Evolutionary conservation across 1,140 invertebrate genomes (phyloP).

Genomic region (Acyrthosiphon pisum): DNA sequence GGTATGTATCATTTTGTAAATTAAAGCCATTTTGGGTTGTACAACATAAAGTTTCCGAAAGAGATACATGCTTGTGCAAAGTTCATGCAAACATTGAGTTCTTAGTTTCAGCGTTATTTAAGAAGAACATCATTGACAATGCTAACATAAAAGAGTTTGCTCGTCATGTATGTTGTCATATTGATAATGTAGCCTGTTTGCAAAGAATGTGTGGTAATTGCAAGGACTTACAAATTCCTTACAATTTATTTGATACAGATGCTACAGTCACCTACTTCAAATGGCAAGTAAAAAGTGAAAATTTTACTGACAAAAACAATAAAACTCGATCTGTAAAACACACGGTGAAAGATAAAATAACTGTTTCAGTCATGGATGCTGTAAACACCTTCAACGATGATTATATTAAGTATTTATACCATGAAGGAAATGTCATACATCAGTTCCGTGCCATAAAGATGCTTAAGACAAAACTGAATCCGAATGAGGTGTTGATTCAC

Average conservation of each 20-base stretch:
- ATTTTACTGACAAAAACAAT: slow-evolving; percentile 30
- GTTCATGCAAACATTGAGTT: slow-evolving; percentile 56
- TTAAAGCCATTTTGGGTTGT: slow-evolving; percentile 58
- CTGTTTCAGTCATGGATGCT: not conserved
- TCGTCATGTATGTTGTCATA: slow-evolving; percentile 46
- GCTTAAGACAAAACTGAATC: slow-evolving; percentile 61
- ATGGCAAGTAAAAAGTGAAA: slow-evolving; percentile 27
- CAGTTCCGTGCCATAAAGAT: slow-evolving; percentile 61
- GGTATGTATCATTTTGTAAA: slow-evolving; percentile 56
- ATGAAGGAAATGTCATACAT: slow-evolving; percentile 61
- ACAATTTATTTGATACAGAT: slow-evolving; percentile 42
- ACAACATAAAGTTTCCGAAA: slow-evolving; percentile 53
- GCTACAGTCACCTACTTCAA: slow-evolving; percentile 5
- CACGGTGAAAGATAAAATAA: slow-evolving; percentile 35
- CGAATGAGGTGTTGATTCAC: slow-evolving; percentile 61
- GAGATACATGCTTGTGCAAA: slow-evolving; percentile 56
- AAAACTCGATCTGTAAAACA: slow-evolving; percentile 33
- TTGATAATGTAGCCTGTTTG: slow-evolving; percentile 49
- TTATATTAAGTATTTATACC: slow-evolving; percentile 57
- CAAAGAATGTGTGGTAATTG: slow-evolving; percentile 56
- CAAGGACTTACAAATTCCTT: slow-evolving; percentile 39
- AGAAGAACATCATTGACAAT: slow-evolving; percentile 43
- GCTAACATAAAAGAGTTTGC: slow-evolving; percentile 41
- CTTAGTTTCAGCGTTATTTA: slow-evolving; percentile 27
- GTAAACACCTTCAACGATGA: not conserved